Base-by-base conservation (phyloP, 2,797 vertebrate species). In the Siniperca undulata region DNA sequence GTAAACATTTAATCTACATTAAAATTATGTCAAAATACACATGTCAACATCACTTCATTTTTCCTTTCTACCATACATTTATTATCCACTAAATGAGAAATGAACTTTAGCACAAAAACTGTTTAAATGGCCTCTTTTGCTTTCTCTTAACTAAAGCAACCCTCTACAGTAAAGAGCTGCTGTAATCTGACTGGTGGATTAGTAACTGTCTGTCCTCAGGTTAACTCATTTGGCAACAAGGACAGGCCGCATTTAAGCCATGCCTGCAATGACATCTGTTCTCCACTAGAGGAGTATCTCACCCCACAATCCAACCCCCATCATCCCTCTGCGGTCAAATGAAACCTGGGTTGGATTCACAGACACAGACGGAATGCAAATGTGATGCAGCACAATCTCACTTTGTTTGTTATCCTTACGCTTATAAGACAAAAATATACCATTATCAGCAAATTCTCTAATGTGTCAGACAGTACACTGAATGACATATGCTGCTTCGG, bases 241-340 rank as follows among this genome's bases (percentile, higher is more conserved):
- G 17, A n/a, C 60, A n/a, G 19, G 6, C 14, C 40, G 30, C 20
- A 4, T 36, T 30, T 13, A 24, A 77, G 48, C 38, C n/a, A 10
- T 2, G 46, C 42, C 56, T 82, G 89, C 77, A 85, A 20, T 85
- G 16, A 36, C 0, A 24, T 4, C 5, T 76, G 22, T 80, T 70
- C 44, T 80, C 92, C 91, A 92, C 79, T 56, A 90, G 89, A 88
- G 88, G 84, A 70, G 30, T 36, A 27, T 88, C 86, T 82, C 1
- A 2, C 58, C 22, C 61, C 88, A 84, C 40, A 46, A 22, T 68
- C 53, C 40, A 0, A 20, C 44, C 46, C 55, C 58, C 36, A 60
- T 16, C 50, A 36, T 20, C 19, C 71, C 36, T n/a, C 78, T 48
- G 59, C n/a, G 70, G 66, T 48, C 46, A 60, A n/a, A 69, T n/a